Evolutionary conservation across 1,140 invertebrate species (phyloP).

Genomic region (Zophobas atratus): DNA sequence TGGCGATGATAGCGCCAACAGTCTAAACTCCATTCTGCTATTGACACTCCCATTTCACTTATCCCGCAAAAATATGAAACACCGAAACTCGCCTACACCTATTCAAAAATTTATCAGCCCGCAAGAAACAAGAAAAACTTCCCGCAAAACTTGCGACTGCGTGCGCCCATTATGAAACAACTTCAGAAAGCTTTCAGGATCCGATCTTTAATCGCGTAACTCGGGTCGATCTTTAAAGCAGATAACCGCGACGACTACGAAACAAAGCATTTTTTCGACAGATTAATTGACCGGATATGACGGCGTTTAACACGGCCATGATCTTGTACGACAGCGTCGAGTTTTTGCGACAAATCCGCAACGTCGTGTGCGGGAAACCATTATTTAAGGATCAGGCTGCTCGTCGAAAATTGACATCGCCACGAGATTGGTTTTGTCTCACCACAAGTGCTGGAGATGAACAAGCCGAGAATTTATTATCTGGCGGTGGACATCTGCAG

Average conservation of each 20-base stretch:
- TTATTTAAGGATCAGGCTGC: conserved; percentile 47
- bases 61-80: too few relatives aligned
- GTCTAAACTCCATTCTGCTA: too few relatives aligned
- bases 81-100: too few relatives aligned
- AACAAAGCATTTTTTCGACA: conserved; percentile 15
- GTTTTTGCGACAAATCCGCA: conserved; percentile 13
- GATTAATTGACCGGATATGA: conserved; percentile 1
- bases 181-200: conserved; percentile 51
- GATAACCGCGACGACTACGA: conserved; percentile 46
- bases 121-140: not conserved
- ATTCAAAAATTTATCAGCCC: not conserved
- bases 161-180: conserved; percentile 41
- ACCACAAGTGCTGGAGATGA: conserved; percentile 44
- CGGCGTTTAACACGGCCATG: not conserved
- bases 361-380: conserved; percentile 27
- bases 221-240: conserved; percentile 47
- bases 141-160: not conserved
- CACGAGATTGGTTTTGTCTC: conserved; percentile 51
- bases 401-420: conserved; percentile 44
- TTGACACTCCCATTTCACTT: too few relatives aligned
- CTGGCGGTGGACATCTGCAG: conserved; percentile 46
- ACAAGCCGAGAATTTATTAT: conserved; percentile 44
- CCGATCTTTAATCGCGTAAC: conserved; percentile 50
- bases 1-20: too few relatives aligned
- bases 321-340: conserved; percentile 25